Base-by-base conservation (phyloP, 2,888 invertebrate genomes). In the Leptinotarsa tumamoca region DNA sequence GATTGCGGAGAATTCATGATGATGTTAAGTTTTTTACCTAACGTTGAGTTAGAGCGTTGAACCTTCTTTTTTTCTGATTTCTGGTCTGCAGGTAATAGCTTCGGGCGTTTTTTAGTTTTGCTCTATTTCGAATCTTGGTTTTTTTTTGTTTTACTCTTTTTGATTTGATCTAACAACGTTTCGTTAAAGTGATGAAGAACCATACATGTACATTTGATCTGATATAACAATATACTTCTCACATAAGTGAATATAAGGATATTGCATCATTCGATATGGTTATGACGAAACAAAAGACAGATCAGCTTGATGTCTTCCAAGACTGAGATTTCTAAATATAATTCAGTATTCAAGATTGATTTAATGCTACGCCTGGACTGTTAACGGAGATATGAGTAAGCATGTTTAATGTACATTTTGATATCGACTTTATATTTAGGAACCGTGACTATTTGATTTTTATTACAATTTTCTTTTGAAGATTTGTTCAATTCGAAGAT, bases 311-410 rank as follows among this genome's bases (percentile, higher is more conserved):
- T 63, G 63, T 33, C 18, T 33, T 63, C 63, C 43, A 63, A 43
- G 33, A 33, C 18, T 63, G 63, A 63, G n/a, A 63, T 5, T 33
- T 63, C 63, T 63, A 63, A 63, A 63, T 63, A 63, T 63, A 63
- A 63, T 63, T 43, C 43, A 7, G 17, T 7, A 63, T 63, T 63
- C n/a, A 33, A 63, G 33, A 63, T 33, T 63, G 15, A 33, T 63
- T 0, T 43, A 2, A 63, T 58, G n/a, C 63, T n/a, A 14, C 5
- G 63, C 13, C 63, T 63, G 63, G 63, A 63, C 63, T 33, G 63
- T 43, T 33, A 33, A 63, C 10, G 1, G 63, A 63, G 63, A 63
- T 63, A 63, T 63, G 63, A 63, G 43, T 63, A n/a, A 63, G 63
- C 43, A 43, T 63, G 43, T 63, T 63, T 63, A 63, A 63, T 63